A percentile compares a stretch with the other conserved stretches of the same genome.
Conservation (phyloP, 2,888 invertebrate species). For the Panzeria rudis region DNA sequence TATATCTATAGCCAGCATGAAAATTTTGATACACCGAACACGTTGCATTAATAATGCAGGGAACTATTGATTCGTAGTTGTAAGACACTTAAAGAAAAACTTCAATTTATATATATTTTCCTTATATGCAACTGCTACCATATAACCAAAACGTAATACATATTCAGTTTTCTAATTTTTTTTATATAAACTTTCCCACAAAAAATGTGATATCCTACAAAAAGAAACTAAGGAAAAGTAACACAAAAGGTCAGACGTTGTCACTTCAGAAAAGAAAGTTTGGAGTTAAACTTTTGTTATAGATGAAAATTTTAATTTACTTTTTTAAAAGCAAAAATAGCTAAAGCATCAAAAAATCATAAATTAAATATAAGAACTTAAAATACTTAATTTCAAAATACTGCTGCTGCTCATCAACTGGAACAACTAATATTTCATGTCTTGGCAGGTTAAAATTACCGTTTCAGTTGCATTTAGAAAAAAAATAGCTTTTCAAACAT, state of each 20-base stretch:
- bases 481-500: conserved; percentile 62
- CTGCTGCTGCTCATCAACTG: conserved; percentile 37
- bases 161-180: conserved; percentile 10
- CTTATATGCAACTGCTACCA: not conserved
- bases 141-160: not conserved
- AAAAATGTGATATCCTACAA: not conserved
- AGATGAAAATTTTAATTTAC: conserved; percentile 34
- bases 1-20: too few species aligned
- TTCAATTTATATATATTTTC: not conserved
- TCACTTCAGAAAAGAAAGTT: conserved; percentile 45
- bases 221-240: conserved; percentile 47
- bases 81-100: not conserved
- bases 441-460: conserved; percentile 58
- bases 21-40: too few species aligned
- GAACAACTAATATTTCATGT: conserved; percentile 62
- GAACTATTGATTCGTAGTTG: not conserved
- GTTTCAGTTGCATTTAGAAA: conserved; percentile 42
- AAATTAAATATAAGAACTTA: conserved; percentile 41
- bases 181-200: not conserved
- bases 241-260: conserved; percentile 69
- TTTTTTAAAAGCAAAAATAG: not conserved
- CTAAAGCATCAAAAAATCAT: conserved; percentile 20
- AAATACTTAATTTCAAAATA: conserved; percentile 47
- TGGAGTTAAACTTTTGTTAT: not conserved
- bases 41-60: too few species aligned